These are phyloP conservation scores for Semicossyphus pulcher DNA, from an alignment of 2,113 vertebrate species.

Conservation along the genomic window DNA sequence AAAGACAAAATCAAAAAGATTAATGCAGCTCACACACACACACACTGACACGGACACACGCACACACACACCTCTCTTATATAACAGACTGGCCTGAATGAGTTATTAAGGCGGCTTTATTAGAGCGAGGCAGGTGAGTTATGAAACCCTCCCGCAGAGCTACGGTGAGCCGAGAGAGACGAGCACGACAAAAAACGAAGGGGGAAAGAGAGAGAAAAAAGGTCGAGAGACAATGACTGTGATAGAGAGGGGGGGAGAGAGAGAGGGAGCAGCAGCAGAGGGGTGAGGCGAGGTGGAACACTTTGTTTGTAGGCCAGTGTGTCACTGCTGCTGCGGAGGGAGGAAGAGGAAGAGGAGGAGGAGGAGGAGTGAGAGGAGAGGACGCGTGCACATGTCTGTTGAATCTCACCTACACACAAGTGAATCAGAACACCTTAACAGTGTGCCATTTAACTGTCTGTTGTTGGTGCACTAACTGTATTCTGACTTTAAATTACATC, in stretches of 20 bases:
- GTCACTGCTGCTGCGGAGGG: constrained; percentile 62
- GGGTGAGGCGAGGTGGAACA: constrained; percentile 36
- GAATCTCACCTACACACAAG: not conserved
- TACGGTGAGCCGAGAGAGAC: not conserved
- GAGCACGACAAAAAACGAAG: not conserved
- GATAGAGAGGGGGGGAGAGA: not conserved
- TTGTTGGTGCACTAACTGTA: no score
- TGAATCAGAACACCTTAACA: no score
- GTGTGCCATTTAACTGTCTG: no score
- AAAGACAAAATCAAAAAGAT: constrained; percentile 11
- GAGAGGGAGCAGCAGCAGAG: constrained; percentile 4
- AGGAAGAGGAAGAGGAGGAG: constrained; percentile 32
- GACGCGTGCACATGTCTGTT: not conserved
- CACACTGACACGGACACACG: constrained; percentile 12
- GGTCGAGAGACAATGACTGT: not conserved
- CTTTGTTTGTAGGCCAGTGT: constrained; percentile 76
- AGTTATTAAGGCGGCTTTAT: constrained; percentile 64
- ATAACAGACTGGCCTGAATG: constrained; percentile 58
- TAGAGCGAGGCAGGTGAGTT: constrained; percentile 64
- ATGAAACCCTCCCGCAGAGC: constrained; percentile 53
- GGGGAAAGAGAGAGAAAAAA: not conserved
- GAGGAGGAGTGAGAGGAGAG: constrained; percentile 1
- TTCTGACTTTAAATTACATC: no score
- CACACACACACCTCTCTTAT: constrained; percentile 37
- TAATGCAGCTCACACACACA: not conserved